Evolutionary conservation across 2,888 invertebrate genomes (phyloP).

Genomic region (Synanthedon tipuliformis): DNA sequence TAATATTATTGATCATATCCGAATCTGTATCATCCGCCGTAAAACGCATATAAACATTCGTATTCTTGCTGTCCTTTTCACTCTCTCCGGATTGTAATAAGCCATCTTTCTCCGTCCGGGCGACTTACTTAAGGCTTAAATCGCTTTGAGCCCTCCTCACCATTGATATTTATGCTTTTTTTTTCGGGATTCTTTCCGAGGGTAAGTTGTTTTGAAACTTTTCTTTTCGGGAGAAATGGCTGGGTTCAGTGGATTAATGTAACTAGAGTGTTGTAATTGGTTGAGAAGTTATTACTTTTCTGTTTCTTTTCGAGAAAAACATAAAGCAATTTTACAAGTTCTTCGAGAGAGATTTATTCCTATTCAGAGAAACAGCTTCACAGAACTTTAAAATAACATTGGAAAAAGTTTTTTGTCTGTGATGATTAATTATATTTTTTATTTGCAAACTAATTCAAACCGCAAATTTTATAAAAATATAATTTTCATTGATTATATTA

Average conservation of each 20-base stretch:
- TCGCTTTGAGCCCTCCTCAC: conserved; percentile 40
- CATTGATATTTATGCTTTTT: conserved; percentile 58
- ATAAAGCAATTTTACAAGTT: conserved; percentile 53
- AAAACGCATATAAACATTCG: conserved; percentile 37
- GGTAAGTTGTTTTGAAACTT: conserved; percentile 54
- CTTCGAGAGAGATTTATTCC: conserved; percentile 44
- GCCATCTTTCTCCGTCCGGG: conserved; percentile 9
- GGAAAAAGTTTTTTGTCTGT: conserved; percentile 29
- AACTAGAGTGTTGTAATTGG: conserved; percentile 60
- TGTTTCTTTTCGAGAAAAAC: conserved; percentile 48
- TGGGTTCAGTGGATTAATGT: conserved; percentile 50
- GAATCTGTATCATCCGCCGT: conserved; percentile 40
- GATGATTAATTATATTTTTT: conserved; percentile 33
- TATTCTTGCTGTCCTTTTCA: conserved; percentile 32
- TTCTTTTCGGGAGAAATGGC: conserved; percentile 42
- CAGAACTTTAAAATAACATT: conserved; percentile 40
- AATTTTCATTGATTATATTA: too few species aligned
- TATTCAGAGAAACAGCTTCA: conserved; percentile 40
- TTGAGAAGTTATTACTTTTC: conserved; percentile 55
- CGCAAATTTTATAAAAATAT: too few species aligned
- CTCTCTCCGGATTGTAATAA: conserved; percentile 6
- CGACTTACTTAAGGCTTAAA: conserved; percentile 23
- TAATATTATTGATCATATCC: conserved; percentile 39
- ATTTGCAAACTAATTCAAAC: conserved; percentile 11
- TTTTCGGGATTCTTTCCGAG: conserved; percentile 42